Conservation (phyloP, 2,888 invertebrate species). For the Drosophila affinis region DNA sequence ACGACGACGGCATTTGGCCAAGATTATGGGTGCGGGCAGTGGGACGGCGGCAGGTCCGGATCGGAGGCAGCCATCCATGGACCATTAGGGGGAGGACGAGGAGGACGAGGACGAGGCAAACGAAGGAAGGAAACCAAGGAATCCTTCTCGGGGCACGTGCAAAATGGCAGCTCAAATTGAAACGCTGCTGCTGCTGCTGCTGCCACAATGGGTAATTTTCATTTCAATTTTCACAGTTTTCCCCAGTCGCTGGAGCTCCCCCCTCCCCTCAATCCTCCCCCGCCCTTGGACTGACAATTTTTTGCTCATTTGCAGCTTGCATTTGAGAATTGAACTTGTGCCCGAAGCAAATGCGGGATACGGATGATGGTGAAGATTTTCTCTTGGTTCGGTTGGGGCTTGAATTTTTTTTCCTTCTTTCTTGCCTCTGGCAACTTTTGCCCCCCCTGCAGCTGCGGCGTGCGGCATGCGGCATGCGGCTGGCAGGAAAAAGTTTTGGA, state of each 20-base stretch:
- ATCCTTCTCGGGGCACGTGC: constrained; percentile 63
- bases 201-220: constrained; percentile 79
- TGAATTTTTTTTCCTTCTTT: constrained; percentile 10
- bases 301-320: constrained; percentile 65
- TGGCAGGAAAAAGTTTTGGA: constrained; percentile 39
- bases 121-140: constrained; percentile 21
- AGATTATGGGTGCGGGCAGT: constrained; percentile 18
- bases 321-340: constrained; percentile 68
- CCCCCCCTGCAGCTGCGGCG: constrained; percentile 39
- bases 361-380: constrained; percentile 33
- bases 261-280: not conserved
- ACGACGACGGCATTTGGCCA: constrained; percentile 35
- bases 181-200: constrained; percentile 66
- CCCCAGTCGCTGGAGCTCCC: not conserved
- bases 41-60: constrained; percentile 22
- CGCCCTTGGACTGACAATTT: constrained; percentile 38
- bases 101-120: not conserved
- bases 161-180: constrained; percentile 69
- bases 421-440: constrained; percentile 33
- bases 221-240: constrained; percentile 76
- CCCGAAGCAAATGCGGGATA: constrained; percentile 37
- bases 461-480: constrained; percentile 28
- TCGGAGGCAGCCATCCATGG: constrained; percentile 33
- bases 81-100: constrained; percentile 46
- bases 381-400: not conserved